Percentiles rank a stretch among this genome's conserved stretches.
Conservation (phyloP, 2,888 invertebrate genomes). For the Agrochola circellaris region DNA sequence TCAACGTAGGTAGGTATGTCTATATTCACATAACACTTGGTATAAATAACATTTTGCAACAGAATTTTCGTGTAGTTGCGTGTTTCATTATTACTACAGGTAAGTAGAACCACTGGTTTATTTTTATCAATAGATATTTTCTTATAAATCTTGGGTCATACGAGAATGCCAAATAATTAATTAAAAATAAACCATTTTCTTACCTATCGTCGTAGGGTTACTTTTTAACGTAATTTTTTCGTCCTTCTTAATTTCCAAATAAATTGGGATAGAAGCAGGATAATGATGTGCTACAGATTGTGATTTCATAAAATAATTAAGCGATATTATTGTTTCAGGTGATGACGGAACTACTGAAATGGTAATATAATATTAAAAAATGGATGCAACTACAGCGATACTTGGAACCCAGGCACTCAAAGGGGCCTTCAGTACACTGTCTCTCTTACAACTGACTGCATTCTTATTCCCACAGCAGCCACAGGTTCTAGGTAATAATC, state of each 20-base stretch:
- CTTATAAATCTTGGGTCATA: too few species aligned
- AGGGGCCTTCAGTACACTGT: conserved; percentile 44
- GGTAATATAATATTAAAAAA: conserved; percentile 16
- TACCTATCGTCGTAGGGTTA: too few species aligned
- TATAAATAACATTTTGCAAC: too few species aligned
- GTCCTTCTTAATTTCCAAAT: background rate
- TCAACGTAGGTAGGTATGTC: too few species aligned
- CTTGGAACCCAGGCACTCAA: conserved; percentile 16
- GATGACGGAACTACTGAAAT: background rate
- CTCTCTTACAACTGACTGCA: conserved; percentile 52
- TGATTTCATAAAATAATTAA: background rate
- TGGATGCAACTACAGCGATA: conserved; percentile 48
- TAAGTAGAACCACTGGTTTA: too few species aligned
- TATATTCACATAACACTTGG: too few species aligned
- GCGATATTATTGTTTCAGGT: background rate
- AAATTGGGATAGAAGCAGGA: background rate
- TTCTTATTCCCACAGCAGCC: conserved; percentile 52
- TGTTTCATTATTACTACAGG: too few species aligned
- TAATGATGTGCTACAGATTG: background rate
- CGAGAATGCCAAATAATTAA: too few species aligned
- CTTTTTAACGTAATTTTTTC: too few species aligned
- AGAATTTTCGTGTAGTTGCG: too few species aligned
- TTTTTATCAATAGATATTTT: too few species aligned
- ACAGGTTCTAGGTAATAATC: conserved; percentile 24
- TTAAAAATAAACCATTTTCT: too few species aligned